A percentile compares a stretch with the other conserved stretches of the same genome.
Conservation (phyloP, 2,113 vertebrate genomes). For the Xiphophorus maculatus region DNA sequence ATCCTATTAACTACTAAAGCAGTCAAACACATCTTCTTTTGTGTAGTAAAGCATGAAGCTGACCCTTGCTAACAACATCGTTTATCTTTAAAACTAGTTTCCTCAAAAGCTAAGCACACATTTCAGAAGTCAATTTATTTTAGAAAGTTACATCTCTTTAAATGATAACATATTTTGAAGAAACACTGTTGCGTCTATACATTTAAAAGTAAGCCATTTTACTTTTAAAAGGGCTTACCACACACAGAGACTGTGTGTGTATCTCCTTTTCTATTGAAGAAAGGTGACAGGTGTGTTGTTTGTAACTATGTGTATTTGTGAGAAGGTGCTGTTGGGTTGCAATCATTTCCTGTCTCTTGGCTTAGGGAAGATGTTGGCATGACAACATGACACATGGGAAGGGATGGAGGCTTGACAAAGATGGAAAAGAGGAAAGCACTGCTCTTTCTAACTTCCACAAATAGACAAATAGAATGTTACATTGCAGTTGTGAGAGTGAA, state of each 20-base stretch:
- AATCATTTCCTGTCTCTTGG: conserved; percentile 55
- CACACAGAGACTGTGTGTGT: background rate
- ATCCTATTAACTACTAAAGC: no score
- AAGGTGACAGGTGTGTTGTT: background rate
- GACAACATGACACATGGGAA: conserved; percentile 67
- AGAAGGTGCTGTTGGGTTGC: conserved; percentile 39
- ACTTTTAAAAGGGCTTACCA: no score
- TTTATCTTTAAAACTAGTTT: no score
- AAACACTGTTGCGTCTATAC: background rate
- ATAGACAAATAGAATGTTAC: conserved; percentile 44
- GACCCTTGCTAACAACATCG: no score
- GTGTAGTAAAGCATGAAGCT: no score
- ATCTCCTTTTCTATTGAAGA: conserved; percentile 13
- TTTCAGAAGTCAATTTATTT: no score
- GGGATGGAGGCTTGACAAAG: conserved; percentile 45
- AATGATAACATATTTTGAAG: background rate
- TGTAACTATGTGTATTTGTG: conserved; percentile 7
- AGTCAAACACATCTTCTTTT: no score
- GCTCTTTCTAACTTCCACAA: conserved; percentile 37
- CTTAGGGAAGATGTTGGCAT: conserved; percentile 61
- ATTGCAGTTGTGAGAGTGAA: conserved; percentile 29
- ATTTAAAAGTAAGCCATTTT: no score
- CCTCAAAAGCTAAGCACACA: no score
- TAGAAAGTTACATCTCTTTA: no score
- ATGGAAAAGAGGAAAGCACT: conserved; percentile 40